These are phyloP conservation scores for Harpegnathos saltator DNA, from an alignment of 1,140 invertebrate species.

Conservation along the genomic window DNA sequence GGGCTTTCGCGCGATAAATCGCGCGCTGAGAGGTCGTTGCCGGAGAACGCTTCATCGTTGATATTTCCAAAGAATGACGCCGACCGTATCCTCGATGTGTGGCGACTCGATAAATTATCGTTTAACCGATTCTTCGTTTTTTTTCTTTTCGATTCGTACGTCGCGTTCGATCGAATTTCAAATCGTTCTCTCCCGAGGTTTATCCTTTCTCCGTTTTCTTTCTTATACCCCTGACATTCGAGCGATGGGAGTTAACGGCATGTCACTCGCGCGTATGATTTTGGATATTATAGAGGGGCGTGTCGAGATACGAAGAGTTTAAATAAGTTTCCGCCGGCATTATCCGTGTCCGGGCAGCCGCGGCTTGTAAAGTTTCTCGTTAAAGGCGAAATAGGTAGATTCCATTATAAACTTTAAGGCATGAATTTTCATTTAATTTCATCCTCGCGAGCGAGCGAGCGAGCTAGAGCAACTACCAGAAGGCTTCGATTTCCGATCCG, in stretches of 20 bases:
- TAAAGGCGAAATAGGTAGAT: conserved; percentile 50
- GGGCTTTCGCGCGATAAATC: conserved; percentile 20
- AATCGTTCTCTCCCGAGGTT: no score
- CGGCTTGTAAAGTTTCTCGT: conserved; percentile 56
- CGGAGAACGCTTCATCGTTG: no score
- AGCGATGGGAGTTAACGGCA: conserved; percentile 37
- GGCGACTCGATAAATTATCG: no score
- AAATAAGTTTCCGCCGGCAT: conserved; percentile 57
- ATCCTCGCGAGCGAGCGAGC: conserved; percentile 29
- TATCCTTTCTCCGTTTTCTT: no score
- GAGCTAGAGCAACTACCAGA: conserved; percentile 16
- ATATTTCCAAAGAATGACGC: no score
- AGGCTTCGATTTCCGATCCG: conserved; percentile 54
- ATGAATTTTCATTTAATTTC: conserved; percentile 61
- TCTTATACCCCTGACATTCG: no score
- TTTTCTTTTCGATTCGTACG: no score
- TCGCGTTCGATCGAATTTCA: no score
- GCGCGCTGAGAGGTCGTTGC: conserved; percentile 15
- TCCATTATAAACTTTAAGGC: conserved; percentile 62
- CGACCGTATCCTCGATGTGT: no score
- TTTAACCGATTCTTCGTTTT: no score
- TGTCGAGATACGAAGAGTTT: conserved; percentile 50
- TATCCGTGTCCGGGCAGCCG: conserved; percentile 53
- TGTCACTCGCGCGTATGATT: conserved; percentile 43
- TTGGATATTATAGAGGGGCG: conserved; percentile 26